Base-by-base conservation (phyloP, 2,888 invertebrate species). In the Ophioninae sp. region DNA sequence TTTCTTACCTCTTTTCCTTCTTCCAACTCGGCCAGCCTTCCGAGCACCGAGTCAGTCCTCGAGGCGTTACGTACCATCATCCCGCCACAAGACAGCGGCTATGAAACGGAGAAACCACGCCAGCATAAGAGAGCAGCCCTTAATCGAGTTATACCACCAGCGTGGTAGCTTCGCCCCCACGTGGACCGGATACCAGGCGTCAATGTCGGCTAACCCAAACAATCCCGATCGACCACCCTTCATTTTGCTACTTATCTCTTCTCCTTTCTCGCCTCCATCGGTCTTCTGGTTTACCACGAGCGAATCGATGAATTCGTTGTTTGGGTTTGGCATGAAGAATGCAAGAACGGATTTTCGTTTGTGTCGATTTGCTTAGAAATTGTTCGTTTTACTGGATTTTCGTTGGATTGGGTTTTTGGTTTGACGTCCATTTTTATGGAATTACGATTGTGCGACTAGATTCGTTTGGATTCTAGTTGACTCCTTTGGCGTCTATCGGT, bases 111-210 rank as follows among this genome's bases (percentile, higher is more conserved):
- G 74, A 37, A 65, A 75, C 41, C 74, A 17, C 9, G n/a, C 58
- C 63, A 17, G 20, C 64, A 41, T 63, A 17, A 56, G 63, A 61
- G 78, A 76, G 44, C 61, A 71, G 85, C 30, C 82, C 86, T 87
- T 89, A 88, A 90, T 90, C 90, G 89, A 88, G 88, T 88, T 89
- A 88, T 87, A 88, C 87, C 88, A 85, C 86, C 86, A 80, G 86
- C 76, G 85, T 85, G 79, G 83, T 81, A 84, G 85, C 86, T 84
- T 82, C 86, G 86, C 86, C 86, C 58, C 37, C 56, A 65, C 56
- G 75, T 58, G 41, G 68, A 90, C 88, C 88, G 88, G 88, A 88
- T 87, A 85, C 86, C 77, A 65, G 22, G 5, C 58, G 56, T 17
- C 23, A 65, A 75, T 58, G 10, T 58, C 22, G 23, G 30, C 39